Evolutionary conservation across 2,888 invertebrate species (phyloP).

Genomic region (Graphium colonna): DNA sequence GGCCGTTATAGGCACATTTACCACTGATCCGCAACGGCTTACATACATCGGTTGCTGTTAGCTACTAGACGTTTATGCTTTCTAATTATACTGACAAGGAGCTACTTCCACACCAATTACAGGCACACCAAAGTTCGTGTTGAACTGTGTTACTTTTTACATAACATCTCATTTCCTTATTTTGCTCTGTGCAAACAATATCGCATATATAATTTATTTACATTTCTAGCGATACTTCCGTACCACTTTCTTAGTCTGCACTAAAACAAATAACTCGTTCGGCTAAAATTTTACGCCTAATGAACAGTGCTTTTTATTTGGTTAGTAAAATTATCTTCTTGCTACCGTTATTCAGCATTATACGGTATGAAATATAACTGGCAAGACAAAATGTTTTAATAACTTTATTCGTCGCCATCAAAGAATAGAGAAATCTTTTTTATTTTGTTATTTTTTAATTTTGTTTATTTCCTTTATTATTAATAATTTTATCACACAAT

Average conservation of each 20-base stretch:
- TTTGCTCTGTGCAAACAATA: background rate
- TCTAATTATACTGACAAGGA: slow-evolving; percentile 18
- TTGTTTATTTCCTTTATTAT: background rate
- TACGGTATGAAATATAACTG: background rate
- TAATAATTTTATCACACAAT: background rate
- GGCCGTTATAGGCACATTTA: background rate
- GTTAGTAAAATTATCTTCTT: background rate
- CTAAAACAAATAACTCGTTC: slow-evolving; percentile 3
- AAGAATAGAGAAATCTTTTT: no score
- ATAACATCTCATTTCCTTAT: slow-evolving; percentile 4
- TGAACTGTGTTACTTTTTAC: background rate
- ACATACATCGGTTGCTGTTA: background rate
- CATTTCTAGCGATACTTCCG: slow-evolving; percentile 8
- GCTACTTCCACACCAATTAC: slow-evolving; percentile 5
- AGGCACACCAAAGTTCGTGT: background rate
- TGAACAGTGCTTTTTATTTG: slow-evolving; percentile 3
- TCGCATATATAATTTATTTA: slow-evolving; percentile 5
- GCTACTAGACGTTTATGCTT: slow-evolving; percentile 13
- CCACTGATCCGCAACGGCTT: background rate
- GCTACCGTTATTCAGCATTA: background rate
- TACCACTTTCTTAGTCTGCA: slow-evolving; percentile 5
- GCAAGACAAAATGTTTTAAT: background rate
- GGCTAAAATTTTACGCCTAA: slow-evolving; percentile 5
- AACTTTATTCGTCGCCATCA: no score
- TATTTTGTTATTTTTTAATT: no score